phyloP scores from a whole-genome alignment of 2,797 vertebrate genomes.

The Sebastes minor region DNA sequence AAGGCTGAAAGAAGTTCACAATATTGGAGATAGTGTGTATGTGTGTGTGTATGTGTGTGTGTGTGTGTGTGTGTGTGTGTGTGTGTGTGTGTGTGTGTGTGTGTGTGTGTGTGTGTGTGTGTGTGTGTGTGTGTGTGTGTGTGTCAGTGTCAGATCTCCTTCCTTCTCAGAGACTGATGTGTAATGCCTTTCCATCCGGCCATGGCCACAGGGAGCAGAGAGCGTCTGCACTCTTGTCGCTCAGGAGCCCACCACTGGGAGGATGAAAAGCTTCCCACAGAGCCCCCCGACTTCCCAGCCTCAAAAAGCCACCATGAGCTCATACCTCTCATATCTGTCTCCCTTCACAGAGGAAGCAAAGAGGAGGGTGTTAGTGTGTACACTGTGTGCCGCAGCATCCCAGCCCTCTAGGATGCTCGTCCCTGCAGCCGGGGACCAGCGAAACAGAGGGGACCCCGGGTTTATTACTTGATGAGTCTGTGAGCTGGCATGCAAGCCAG shows the following conservation, averaged over 20 bases:
- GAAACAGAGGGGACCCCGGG: conserved; percentile 76
- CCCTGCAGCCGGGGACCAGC: conserved; percentile 73
- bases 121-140: conserved; percentile 23
- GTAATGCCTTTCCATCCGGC: conserved; percentile 89
- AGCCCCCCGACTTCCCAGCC: conserved; percentile 90
- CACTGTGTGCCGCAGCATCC: conserved; percentile 83
- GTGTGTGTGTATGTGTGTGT: conserved; percentile 28
- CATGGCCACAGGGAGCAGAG: conserved; percentile 93
- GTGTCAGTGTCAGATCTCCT: conserved; percentile 47
- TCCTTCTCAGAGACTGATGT: conserved; percentile 59
- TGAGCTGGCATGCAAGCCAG: conserved; percentile 49
- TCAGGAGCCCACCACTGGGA: conserved; percentile 94
- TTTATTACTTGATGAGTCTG: conserved; percentile 82
- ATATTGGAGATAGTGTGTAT: conserved; percentile 55
- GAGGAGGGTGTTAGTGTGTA: conserved; percentile 74
- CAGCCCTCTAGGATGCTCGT: conserved; percentile 45
- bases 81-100: conserved; percentile 23
- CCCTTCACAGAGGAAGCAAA: conserved; percentile 80
- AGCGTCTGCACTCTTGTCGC: conserved; percentile 92
- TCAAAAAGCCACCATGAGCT: conserved; percentile 95
- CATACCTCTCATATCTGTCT: conserved; percentile 93
- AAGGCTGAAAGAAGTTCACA: conserved; percentile 73
- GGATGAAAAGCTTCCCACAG: conserved; percentile 98
- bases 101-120: conserved; percentile 28
- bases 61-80: conserved; percentile 40